Conservation (phyloP, 2,888 invertebrate genomes). For the Melanostoma mellinum region DNA sequence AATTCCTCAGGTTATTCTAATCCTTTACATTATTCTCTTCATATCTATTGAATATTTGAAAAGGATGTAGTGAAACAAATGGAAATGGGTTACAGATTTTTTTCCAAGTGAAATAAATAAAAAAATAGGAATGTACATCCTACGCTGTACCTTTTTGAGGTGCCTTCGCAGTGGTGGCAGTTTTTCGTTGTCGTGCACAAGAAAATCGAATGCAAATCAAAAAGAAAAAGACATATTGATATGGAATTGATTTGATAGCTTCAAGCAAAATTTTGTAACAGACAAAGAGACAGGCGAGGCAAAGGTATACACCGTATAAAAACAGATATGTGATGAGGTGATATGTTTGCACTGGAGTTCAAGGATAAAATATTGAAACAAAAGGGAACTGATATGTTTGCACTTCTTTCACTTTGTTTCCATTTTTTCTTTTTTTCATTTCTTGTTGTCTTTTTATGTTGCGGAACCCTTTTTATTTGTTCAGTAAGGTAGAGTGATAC, state of each 20-base stretch:
- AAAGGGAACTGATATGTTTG: constrained; percentile 28
- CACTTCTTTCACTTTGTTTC: background rate
- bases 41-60: constrained; percentile 22
- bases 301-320: constrained; percentile 21
- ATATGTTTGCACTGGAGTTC: constrained; percentile 55
- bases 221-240: constrained; percentile 65
- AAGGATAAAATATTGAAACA: constrained; percentile 55
- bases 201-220: constrained; percentile 70
- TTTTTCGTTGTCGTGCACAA: constrained; percentile 29
- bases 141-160: constrained; percentile 18
- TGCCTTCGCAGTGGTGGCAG: background rate
- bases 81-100: constrained; percentile 55
- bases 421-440: background rate
- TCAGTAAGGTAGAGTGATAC: constrained; percentile 29
- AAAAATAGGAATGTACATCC: constrained; percentile 15
- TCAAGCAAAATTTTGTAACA: constrained; percentile 44
- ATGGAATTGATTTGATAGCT: constrained; percentile 69
- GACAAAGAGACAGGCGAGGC: background rate
- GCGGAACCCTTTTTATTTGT: background rate
- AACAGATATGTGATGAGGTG: constrained; percentile 30
- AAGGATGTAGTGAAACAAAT: constrained; percentile 56
- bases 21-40: constrained; percentile 58
- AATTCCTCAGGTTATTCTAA: constrained; percentile 57
- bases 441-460: background rate
- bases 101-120: constrained; percentile 1